phyloP scores from a whole-genome alignment of 2,888 invertebrate species.

The Deladenus siricidicola region DNA sequence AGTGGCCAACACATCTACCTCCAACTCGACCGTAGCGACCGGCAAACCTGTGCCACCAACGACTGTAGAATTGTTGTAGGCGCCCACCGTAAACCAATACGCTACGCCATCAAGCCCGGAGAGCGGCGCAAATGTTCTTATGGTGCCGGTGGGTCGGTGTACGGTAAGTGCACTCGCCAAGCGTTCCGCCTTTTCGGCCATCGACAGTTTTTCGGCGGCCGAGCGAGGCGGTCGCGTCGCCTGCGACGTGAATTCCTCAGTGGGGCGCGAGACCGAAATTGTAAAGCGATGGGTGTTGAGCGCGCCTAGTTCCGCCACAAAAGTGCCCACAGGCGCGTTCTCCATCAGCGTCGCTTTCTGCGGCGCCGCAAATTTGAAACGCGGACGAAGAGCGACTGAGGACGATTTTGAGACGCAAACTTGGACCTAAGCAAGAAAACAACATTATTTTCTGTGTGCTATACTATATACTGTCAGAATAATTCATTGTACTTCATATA shows the following conservation, averaged over 20 bases:
- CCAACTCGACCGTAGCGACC: not conserved
- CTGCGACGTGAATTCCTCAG: not conserved
- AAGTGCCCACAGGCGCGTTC: slow-evolving; percentile 5
- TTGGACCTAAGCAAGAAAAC: no score
- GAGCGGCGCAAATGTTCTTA: slow-evolving; percentile 5
- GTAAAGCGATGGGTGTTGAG: not conserved
- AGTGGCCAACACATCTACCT: not conserved
- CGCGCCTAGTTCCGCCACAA: not conserved
- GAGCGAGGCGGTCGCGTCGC: not conserved
- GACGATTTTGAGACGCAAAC: no score
- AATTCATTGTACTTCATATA: no score
- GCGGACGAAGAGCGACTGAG: no score
- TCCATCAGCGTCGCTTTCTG: not conserved
- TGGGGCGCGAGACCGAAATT: not conserved
- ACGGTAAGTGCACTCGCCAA: not conserved
- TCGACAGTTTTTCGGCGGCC: not conserved
- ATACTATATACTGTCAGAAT: no score
- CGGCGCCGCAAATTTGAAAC: not conserved
- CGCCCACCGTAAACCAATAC: not conserved
- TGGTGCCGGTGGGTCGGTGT: not conserved
- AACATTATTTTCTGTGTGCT: no score
- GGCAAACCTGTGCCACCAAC: not conserved
- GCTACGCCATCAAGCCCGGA: not conserved
- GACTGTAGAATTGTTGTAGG: not conserved
- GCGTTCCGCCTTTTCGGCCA: not conserved